Percentiles rank a stretch among this genome's conserved stretches.
phyloP scores from a whole-genome alignment of 92 coral and sea anemone species.

The Porites lobata region DNA sequence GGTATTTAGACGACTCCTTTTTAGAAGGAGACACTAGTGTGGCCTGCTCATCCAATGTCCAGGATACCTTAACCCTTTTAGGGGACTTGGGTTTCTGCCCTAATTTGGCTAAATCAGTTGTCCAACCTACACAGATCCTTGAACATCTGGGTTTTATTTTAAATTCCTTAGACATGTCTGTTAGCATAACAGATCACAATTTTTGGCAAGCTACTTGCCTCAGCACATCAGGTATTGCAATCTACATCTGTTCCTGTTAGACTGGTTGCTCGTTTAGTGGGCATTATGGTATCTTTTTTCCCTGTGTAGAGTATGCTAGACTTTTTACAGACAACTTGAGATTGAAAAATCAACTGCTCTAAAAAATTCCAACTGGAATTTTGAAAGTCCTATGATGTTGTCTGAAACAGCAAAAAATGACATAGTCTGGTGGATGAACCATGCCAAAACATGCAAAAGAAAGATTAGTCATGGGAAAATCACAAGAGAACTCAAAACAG shows the following conservation, averaged over 20 bases:
- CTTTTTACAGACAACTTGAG: conserved; percentile 31
- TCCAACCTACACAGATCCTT: conserved; percentile 38
- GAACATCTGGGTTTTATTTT: conserved; percentile 47
- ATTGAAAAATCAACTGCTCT: conserved; percentile 28
- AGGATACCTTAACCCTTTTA: conserved; percentile 21
- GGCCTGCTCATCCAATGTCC: conserved; percentile 32
- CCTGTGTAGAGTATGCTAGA: conserved; percentile 50
- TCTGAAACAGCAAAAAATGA: conserved; percentile 28
- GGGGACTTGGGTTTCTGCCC: conserved; percentile 28
- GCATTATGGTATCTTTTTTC: conserved; percentile 50
- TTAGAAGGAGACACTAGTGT: conserved; percentile 29
- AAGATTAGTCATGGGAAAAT: conserved; percentile 41
- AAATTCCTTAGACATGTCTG: conserved; percentile 45
- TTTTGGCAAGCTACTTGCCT: conserved; percentile 11
- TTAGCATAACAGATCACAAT: conserved; percentile 36
- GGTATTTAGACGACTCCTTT: conserved; percentile 37
- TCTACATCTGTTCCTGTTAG: conserved; percentile 8
- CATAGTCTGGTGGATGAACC: conserved; percentile 34
- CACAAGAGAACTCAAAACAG: conserved; percentile 22
- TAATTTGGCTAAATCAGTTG: conserved; percentile 30
- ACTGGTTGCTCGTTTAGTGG: conserved; percentile 35
- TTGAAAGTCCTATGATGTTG: conserved; percentile 17
- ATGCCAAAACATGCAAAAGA: conserved; percentile 25
- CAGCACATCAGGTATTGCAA: conserved; percentile 21
- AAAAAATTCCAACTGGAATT: conserved; percentile 31